Base-by-base conservation (phyloP, 2,888 invertebrate species). In the Cheilosia pagana region DNA sequence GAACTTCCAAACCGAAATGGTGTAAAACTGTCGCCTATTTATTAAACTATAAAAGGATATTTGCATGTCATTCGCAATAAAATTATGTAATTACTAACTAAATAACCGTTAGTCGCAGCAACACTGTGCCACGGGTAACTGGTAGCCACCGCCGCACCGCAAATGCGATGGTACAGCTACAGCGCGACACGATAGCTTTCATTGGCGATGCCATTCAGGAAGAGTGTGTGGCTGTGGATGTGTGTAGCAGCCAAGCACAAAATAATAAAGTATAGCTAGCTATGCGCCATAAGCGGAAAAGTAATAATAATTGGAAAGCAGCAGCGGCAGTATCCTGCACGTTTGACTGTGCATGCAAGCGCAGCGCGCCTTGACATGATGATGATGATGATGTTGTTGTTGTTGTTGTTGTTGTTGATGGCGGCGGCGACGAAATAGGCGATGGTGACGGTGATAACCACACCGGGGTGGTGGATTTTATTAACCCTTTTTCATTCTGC, bases 41-140 rank as follows among this genome's bases (percentile, higher is more conserved):
- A 79, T 78, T 78, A 78, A 83, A 74, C 74, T 52, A 83, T 83
- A 79, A 83, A 83, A 83, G 78, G 82, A 79, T 83, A 79, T 83
- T 83, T 70, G 83, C 83, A 78, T 83, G 83, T 79, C 79, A 79
- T 74, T 83, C 41, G 74, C 74, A 83, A 83, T 83, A 83, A 83
- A 83, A 74, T 83, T 74, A 79, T 41, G 83, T 63, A 79, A 83
- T 83, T 79, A 79, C 74, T 59, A 70, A 79, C 74, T 83, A 70
- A 83, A 78, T 74, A 74, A 63, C 74, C 21, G 74, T 74, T 57
- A 59, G 74, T 53, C 70, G 74, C 41, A 57, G 67, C 62, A 67
- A 57, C 41, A 67, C 35, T 35, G 35, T 35, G 35, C 35, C 35
- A 12, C 35, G 12, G 35, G 35, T 35, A 12, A 12, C 35, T 35